Evolutionary conservation across 1,140 invertebrate species (phyloP), one percentile per base, ranked within the genome.

Genomic region (Meloidogyne hapla): DNA sequence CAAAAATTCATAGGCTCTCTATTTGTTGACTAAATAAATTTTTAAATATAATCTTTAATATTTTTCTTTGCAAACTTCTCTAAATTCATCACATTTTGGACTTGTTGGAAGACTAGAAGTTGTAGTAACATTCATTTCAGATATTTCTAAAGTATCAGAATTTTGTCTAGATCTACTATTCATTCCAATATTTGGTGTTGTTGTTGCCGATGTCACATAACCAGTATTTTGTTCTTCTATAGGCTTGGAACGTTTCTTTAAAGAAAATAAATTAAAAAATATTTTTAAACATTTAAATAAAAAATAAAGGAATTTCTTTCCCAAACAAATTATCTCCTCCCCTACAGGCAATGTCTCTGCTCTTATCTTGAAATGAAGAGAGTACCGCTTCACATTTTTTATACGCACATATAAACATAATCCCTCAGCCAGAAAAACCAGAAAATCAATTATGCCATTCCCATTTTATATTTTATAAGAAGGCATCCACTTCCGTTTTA

Each of bases 1-100:
- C 94, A 97, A 75, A 94, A 92, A 83, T 93, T 93, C 26, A 61
- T 77, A 23, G 70, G 3, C n/a, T 56, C 48, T 56, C 48, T 56
- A 56, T 8, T 56, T n/a, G 48, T 4, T 45, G 42, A 45, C 42
- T 45, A 45, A 45, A 45, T 45, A 38, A 38, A 38, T 38, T 4
- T 38, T 38, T 38, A 4, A 38, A 38, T 38, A 38, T 38, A 4
- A 38, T 38, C 9, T 4, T 38, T 38, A 38, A 4, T 38, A 42
- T 42, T 42, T 42, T 42, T 42, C 28, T 65, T 75, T 12, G 23
- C 5, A 21, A 28, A 33, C 63, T 18, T 42, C 63, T 71, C 6
- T 18, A 64, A 69, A 21, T 42, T 26, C 40, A 71, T 28, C 25
- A 21, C 18, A 28, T 26, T 23, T 71, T 69, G 25, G 69, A 71